A percentile compares a stretch with the other conserved stretches of the same genome.
These are phyloP conservation scores for Avahi laniger DNA, from an alignment of 2,797 vertebrate species.

Conservation along the genomic window DNA sequence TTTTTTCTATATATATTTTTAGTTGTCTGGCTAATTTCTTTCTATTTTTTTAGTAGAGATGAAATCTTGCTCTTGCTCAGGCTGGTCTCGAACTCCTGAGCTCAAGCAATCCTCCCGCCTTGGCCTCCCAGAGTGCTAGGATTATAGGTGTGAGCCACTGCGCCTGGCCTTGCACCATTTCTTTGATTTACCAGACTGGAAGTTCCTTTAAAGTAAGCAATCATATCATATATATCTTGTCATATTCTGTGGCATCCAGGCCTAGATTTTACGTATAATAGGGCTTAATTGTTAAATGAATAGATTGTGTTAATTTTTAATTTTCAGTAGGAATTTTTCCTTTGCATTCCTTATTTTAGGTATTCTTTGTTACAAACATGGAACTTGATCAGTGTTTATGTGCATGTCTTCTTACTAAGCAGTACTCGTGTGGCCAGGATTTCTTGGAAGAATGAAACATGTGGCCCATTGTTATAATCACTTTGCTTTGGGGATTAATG, in stretches of 20 bases:
- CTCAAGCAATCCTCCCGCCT: too few relatives aligned
- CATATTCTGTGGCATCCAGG: not conserved
- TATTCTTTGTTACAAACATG: conserved; percentile 28
- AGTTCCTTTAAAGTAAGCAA: not conserved
- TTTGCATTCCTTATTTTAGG: conserved; percentile 16
- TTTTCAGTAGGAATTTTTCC: not conserved
- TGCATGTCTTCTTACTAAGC: not conserved
- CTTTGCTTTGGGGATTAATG: not conserved
- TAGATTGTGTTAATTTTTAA: conserved; percentile 25
- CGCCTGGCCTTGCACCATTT: too few relatives aligned
- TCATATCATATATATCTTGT: not conserved
- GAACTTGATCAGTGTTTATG: not conserved
- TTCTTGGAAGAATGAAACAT: not conserved
- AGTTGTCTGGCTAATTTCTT: too few relatives aligned
- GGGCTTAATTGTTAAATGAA: not conserved
- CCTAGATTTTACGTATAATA: not conserved
- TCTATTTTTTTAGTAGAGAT: too few relatives aligned
- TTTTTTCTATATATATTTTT: too few relatives aligned
- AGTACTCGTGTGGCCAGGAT: not conserved
- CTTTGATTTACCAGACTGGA: not conserved
- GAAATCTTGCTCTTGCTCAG: too few relatives aligned
- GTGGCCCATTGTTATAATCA: not conserved
- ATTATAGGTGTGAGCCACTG: too few relatives aligned
- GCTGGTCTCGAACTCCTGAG: too few relatives aligned
- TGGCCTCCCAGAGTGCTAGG: too few relatives aligned